Evolutionary conservation across 2,888 invertebrate species (phyloP).

Genomic region (Thysanoteuthis rhombus): DNA sequence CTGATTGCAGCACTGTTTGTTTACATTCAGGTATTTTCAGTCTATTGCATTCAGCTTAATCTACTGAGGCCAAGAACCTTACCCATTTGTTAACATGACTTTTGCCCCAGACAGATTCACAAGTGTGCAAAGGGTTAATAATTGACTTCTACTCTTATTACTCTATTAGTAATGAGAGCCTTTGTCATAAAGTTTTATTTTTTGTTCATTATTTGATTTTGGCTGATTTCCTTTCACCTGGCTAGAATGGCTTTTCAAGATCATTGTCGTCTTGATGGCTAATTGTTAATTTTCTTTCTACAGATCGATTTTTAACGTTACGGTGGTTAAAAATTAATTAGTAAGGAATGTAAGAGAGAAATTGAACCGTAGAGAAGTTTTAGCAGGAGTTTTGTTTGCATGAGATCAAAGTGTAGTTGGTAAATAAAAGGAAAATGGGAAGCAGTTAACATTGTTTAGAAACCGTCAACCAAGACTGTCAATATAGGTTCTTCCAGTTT

Average conservation of each 20-base stretch:
- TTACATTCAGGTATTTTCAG: no score
- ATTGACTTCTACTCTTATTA: not conserved
- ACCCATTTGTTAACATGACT: not conserved
- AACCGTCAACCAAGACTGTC: no score
- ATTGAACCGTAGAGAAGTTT: no score
- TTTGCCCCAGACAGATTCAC: not conserved
- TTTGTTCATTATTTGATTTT: not conserved
- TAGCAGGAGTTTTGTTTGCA: no score
- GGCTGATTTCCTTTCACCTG: not conserved
- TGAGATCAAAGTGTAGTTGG: no score
- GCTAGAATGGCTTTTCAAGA: not conserved
- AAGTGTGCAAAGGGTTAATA: not conserved
- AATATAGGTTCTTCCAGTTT: no score
- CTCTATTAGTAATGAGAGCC: not conserved
- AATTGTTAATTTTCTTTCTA: not conserved
- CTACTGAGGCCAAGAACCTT: not conserved
- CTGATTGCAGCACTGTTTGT: no score
- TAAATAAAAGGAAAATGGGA: no score
- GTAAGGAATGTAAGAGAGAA: no score
- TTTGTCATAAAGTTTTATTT: not conserved
- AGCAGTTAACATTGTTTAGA: no score
- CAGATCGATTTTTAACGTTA: not conserved
- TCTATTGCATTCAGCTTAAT: not conserved
- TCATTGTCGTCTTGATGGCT: not conserved
- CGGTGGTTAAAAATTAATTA: no score